phyloP scores from a whole-genome alignment of 2,113 vertebrate genomes.

The Cygnus atratus region DNA sequence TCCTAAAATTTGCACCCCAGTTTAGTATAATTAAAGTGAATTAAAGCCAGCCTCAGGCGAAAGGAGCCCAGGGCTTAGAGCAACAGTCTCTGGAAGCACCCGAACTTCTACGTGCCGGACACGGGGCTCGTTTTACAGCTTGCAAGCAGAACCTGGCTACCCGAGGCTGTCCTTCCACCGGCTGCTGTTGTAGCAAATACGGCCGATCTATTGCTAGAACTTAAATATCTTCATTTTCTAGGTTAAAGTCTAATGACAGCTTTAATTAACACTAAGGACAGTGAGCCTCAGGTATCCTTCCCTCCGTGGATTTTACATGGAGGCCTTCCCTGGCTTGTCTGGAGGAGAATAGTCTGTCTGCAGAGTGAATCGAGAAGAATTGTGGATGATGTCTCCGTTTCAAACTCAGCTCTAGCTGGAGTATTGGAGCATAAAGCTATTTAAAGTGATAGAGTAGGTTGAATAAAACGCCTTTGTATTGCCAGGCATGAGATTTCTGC shows the following conservation, averaged over 20 bases:
- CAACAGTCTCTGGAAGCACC: not conserved
- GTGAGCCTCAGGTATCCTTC: not conserved
- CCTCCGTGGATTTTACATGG: not conserved
- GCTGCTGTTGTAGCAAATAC: rapidly evolving
- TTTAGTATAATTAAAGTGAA: not conserved
- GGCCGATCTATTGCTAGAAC: not conserved
- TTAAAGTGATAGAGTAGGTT: not conserved
- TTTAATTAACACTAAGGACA: not conserved
- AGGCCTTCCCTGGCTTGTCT: not conserved
- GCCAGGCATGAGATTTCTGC: not conserved
- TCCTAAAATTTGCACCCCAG: not conserved
- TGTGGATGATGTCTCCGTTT: not conserved
- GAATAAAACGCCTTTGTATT: not conserved
- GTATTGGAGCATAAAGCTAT: not conserved
- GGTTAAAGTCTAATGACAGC: not conserved
- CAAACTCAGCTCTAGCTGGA: not conserved
- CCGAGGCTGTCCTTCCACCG: rapidly evolving
- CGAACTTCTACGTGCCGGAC: rapidly evolving
- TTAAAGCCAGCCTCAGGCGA: not conserved
- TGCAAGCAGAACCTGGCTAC: not conserved
- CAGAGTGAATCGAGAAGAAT: not conserved
- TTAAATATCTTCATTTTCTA: not conserved
- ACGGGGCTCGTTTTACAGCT: not conserved
- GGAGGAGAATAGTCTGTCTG: not conserved
- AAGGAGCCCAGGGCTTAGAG: not conserved